A percentile compares a stretch with the other conserved stretches of the same genome.
These are phyloP conservation scores for Caenorhabditis drosophilae DNA, from an alignment of 2,888 invertebrate genomes.

Conservation along the genomic window DNA sequence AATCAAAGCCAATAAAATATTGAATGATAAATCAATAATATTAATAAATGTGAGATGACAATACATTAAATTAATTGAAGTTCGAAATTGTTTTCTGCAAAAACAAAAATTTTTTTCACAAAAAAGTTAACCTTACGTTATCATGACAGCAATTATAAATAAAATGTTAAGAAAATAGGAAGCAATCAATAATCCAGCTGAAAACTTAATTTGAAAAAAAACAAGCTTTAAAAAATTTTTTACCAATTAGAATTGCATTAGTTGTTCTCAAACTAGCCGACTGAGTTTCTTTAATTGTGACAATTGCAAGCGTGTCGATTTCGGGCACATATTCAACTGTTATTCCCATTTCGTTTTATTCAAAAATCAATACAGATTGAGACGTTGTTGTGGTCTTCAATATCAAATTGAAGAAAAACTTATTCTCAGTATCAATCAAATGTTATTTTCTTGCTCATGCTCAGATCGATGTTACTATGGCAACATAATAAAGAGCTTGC, in stretches of 20 bases:
- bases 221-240: too few species aligned
- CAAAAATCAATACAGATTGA: background rate
- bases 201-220: slow-evolving; percentile 9
- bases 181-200: slow-evolving; percentile 50
- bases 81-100: slow-evolving; percentile 28
- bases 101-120: background rate
- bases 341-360: slow-evolving; percentile 8
- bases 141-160: slow-evolving; percentile 54
- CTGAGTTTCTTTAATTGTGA: slow-evolving; percentile 50
- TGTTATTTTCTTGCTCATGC: background rate
- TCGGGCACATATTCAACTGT: slow-evolving; percentile 55
- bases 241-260: slow-evolving; percentile 47
- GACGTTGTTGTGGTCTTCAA: background rate
- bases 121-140: slow-evolving; percentile 41
- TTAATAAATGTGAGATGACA: slow-evolving; percentile 40
- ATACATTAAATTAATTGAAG: slow-evolving; percentile 36
- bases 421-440: background rate
- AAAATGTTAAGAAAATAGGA: slow-evolving; percentile 55
- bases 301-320: slow-evolving; percentile 59
- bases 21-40: slow-evolving; percentile 42
- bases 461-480: slow-evolving; percentile 1
- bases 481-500: too few species aligned
- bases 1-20: slow-evolving; percentile 55
- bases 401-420: too few species aligned
- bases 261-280: slow-evolving; percentile 50